Base-by-base conservation (phyloP, 2,888 invertebrate species). In the Ephialtes manifestator region DNA sequence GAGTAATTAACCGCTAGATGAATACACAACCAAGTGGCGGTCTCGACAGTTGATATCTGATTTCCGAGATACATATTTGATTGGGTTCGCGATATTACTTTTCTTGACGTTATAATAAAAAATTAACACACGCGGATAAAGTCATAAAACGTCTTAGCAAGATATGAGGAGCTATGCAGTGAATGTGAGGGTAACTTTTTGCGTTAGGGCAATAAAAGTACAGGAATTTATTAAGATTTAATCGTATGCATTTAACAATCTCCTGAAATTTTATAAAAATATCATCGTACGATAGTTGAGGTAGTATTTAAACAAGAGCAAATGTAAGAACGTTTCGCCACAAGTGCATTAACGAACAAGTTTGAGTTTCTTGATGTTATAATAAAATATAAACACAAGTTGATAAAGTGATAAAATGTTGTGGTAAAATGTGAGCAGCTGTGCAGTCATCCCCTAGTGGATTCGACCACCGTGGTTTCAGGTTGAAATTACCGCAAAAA, bases 61-160 rank as follows among this genome's bases (percentile, higher is more conserved):
- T 75, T 18, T 31, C 68, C 51, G 53, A 65, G 85, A 87, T 87
- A 84, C 86, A 87, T 87, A 85, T 80, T 85, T 85, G 78, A 86
- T 85, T 84, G 81, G 81, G 60, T 72, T 77, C 48, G 43, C 55
- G 48, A 46, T 24, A 43, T n/a, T 68, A 46, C 48, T 81, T 76
- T 70, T 60, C 43, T 76, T 4, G 15, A 28, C n/a, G 55, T 24
- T 28, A n/a, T 3, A 8, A 39, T 10, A 39, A 65, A 63, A 35
- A 31, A 60, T 60, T 31, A 60, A n/a, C 35, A 35, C 28, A 10
- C 35, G 31, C 18, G 53, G 4, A 18, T 63, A 31, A n/a, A 35
- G 35, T 63, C n/a, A 35, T 63, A 35, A 63, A 63, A 63, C 10
- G 2, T n/a, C 5, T 35, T 35, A 35, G 63, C 60, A 31, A 31